These are phyloP conservation scores for Drymonia ruficornis DNA, from an alignment of 2,888 invertebrate species.

Conservation along the genomic window DNA sequence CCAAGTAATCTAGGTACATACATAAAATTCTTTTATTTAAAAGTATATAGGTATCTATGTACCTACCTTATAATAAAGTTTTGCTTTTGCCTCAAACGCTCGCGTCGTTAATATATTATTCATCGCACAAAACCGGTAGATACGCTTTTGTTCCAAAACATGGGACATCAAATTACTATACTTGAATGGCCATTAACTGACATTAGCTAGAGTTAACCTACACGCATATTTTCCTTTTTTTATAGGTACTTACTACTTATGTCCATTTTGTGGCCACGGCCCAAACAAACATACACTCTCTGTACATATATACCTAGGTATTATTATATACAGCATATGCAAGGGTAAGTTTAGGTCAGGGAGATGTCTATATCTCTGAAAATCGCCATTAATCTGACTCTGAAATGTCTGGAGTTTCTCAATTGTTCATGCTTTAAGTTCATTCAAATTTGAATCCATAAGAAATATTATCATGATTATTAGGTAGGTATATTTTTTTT, in stretches of 20 bases:
- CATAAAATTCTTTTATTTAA: too few relatives aligned
- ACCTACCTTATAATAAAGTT: too few relatives aligned
- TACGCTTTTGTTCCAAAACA: slow-evolving; percentile 47
- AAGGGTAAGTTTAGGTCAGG: slow-evolving; percentile 8
- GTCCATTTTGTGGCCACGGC: too few relatives aligned
- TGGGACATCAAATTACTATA: slow-evolving; percentile 48
- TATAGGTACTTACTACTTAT: too few relatives aligned
- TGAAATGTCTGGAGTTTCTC: slow-evolving; percentile 42
- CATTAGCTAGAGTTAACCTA: not conserved
- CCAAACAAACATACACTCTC: too few relatives aligned
- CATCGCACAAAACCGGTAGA: slow-evolving; percentile 44
- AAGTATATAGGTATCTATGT: too few relatives aligned
- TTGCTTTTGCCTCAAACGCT: slow-evolving; percentile 27
- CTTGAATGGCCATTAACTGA: slow-evolving; percentile 41
- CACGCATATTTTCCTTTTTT: not conserved
- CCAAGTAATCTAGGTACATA: too few relatives aligned
- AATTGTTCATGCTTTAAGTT: slow-evolving; percentile 27
- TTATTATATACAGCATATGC: too few relatives aligned
- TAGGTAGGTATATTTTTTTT: too few relatives aligned
- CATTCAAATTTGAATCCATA: not conserved
- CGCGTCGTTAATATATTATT: slow-evolving; percentile 68
- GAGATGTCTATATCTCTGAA: slow-evolving; percentile 47
- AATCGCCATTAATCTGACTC: slow-evolving; percentile 48
- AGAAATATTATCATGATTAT: too few relatives aligned
- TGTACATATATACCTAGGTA: too few relatives aligned